Evolutionary conservation across 2,888 invertebrate genomes (phyloP), one percentile per base, ranked within the genome.

Genomic region (Spilosoma lubricipeda): DNA sequence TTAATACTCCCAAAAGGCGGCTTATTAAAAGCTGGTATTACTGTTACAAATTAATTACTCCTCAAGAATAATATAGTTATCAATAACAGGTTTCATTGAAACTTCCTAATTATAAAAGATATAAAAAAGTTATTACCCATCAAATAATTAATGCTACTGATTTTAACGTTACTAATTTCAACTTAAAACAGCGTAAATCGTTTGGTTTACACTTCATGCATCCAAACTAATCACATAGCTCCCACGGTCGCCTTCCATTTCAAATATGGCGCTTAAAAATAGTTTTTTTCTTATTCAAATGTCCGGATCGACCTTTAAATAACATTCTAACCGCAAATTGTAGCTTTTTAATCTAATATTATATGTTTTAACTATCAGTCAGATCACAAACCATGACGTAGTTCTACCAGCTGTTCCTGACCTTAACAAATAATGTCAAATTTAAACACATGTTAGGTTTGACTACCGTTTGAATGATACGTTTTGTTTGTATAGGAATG

Each of bases 391-490:
- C 86, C 88, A 83, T 88, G 76, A 85, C 85, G 76, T 18, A 13
- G 18, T 20, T 48, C 20, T 20, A 20, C 48, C 71, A 81, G 80
- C 83, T 84, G 83, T 78, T 83, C 74, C 75, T 77, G 69, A 79
- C 83, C 75, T 86, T 83, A 85, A 84, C 85, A 82, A 82, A 84
- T 85, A 86, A 86, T 86, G 85, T 85, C 86, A 85, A 85, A 82
- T 80, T 82, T 84, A 85, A 85, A 84, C 79, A 83, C 84, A 84
- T 78, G 84, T 81, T 86, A 72, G 68, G 23, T 75, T 79, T 82
- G 81, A 83, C 80, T 65, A 69, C 72, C 45, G 77, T 70, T 70
- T 74, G 68, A 23, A 63, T 72, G 64, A 69, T 74, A 71, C 65
- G 45, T 30, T 74, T 74, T 74, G 66, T 70, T 76, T 75, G 63